Conservation (phyloP, 2,888 invertebrate species). For the Cheilosia variabilis region DNA sequence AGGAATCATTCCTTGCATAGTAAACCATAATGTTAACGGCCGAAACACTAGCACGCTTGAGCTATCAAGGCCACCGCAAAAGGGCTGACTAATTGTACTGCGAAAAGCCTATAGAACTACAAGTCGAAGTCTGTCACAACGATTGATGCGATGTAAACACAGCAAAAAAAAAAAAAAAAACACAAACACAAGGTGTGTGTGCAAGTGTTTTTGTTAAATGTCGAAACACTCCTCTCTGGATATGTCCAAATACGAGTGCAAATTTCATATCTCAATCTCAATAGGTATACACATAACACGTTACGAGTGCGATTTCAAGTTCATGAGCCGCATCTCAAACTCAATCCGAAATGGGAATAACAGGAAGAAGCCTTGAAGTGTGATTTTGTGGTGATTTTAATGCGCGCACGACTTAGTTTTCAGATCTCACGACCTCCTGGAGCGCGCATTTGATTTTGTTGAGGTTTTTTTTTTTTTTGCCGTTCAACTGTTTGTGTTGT, state of each 20-base stretch:
- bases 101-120: constrained; percentile 6
- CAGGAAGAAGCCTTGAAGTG: constrained; percentile 65
- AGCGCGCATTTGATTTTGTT: constrained; percentile 4
- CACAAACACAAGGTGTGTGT: constrained; percentile 1
- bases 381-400: constrained; percentile 63
- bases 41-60: constrained; percentile 66
- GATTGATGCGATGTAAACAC: constrained; percentile 27
- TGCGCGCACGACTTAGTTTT: constrained; percentile 69
- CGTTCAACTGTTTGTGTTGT: not conserved
- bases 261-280: constrained; percentile 4
- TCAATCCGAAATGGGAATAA: constrained; percentile 53
- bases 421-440: constrained; percentile 55
- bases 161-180: not conserved
- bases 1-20: constrained; percentile 67
- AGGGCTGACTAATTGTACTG: constrained; percentile 60
- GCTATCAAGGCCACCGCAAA: constrained; percentile 68
- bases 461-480: not conserved
- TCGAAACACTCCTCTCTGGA: constrained; percentile 21
- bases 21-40: constrained; percentile 68
- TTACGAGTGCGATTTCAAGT: constrained; percentile 13
- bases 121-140: constrained; percentile 7
- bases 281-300: not conserved
- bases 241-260: constrained; percentile 42
- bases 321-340: constrained; percentile 29
- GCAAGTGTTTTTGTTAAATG: not conserved